Base-by-base conservation (phyloP, 2,797 vertebrate species). In the Peromyscus melanophrys region DNA sequence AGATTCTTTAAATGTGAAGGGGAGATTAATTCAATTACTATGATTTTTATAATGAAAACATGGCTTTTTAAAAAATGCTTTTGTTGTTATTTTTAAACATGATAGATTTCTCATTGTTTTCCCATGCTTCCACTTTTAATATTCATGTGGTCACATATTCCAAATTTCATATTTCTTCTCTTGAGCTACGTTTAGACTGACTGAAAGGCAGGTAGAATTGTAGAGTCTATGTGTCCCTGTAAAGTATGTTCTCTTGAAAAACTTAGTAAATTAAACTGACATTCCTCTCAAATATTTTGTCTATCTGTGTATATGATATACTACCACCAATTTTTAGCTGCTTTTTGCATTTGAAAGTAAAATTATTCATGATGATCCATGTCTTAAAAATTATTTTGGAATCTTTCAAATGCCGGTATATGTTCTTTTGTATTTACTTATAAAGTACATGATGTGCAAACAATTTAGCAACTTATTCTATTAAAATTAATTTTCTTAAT, bases 321-420 rank as follows among this genome's bases (percentile, higher is more conserved):
- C 6, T 52, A 43, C 11, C n/a, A 85, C 69, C 0, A 25, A 57
- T 80, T 46, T 94, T 88, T 57, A 94, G 21, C 43, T 67, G 69
- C 77, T 16, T 61, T 92, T 92, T 85, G 12, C 19, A 17, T 69
- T 57, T 90, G 25, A 81, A 82, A 90, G 11, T 84, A 91, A 83
- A 83, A 8, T 1, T 85, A 61, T 78, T 78, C 52, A 49, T 0
- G 25, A 59, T 59, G 0, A 27, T 80, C 6, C 75, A 31, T 31
- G 9, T 90, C n/a, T 63, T 83, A 83, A 52, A 4, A 40, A 10
- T 65, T 57, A 11, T 11, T 23, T 57, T 86, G 8, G 11, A 49
- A 9, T 29, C 16, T 8, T 7, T 29, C 31, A 46, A 49, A 63
- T 6, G 37, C 59, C 59, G 5, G 27, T n/a, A 14, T 21, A 59